A percentile compares a stretch with the other conserved stretches of the same genome.
These are phyloP conservation scores for Noturus placidus DNA, from an alignment of 2,113 vertebrate genomes.

Conservation along the genomic window DNA sequence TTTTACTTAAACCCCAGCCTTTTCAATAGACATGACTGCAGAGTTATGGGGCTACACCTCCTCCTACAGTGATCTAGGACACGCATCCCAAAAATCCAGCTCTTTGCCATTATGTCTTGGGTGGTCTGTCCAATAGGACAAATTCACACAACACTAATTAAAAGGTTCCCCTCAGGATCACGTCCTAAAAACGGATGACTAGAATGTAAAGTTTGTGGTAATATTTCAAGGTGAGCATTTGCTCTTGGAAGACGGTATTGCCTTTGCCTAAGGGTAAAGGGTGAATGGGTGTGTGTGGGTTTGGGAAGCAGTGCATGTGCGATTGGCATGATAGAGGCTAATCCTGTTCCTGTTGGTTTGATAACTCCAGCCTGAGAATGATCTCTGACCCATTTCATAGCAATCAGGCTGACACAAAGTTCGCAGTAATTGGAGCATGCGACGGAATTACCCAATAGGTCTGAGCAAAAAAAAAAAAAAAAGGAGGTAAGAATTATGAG, in stretches of 20 bases:
- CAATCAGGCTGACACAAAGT: neutral
- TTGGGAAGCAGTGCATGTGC: conserved; percentile 7
- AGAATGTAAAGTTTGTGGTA: neutral
- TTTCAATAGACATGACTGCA: neutral
- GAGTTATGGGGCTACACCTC: neutral
- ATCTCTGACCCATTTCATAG: neutral
- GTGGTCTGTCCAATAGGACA: conserved; percentile 25
- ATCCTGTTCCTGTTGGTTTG: conserved; percentile 49
- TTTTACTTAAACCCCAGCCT: neutral
- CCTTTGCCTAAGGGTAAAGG: conserved; percentile 23
- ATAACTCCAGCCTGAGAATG: conserved; percentile 31
- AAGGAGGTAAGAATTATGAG: neutral
- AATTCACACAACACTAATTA: conserved; percentile 26
- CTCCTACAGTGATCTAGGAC: neutral
- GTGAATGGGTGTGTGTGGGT: conserved; percentile 25
- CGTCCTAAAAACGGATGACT: neutral
- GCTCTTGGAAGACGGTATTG: conserved; percentile 7
- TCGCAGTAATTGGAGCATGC: neutral
- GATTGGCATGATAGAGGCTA: conserved; percentile 33
- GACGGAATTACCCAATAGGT: neutral
- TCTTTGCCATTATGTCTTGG: conserved; percentile 9
- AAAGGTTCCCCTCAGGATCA: neutral
- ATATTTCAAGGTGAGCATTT: neutral
- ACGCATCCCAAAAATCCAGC: neutral
- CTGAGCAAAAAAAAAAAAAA: neutral